phyloP scores from a whole-genome alignment of 2,797 vertebrate genomes.

The Carapus acus region DNA sequence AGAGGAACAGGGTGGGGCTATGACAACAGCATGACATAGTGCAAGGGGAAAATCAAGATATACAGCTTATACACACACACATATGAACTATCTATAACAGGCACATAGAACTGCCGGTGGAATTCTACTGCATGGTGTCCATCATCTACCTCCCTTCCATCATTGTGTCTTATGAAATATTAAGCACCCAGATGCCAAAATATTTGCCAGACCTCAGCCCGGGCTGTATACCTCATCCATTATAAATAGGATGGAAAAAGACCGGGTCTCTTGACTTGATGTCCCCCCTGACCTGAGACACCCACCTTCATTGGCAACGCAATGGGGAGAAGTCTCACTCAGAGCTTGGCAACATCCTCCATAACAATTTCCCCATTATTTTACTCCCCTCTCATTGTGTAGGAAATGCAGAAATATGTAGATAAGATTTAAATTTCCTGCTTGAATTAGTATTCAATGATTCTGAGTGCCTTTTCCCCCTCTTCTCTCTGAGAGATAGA shows the following conservation, averaged over 20 bases:
- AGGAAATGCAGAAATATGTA: slow-evolving; percentile 53
- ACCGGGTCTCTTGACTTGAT: slow-evolving; percentile 51
- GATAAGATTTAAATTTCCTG: slow-evolving; percentile 59
- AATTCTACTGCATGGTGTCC: slow-evolving; percentile 52
- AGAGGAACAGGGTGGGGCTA: slow-evolving; percentile 55
- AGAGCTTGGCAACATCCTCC: slow-evolving; percentile 34
- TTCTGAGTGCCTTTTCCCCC: slow-evolving; percentile 53
- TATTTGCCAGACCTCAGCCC: slow-evolving; percentile 63
- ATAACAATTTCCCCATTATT: slow-evolving; percentile 45
- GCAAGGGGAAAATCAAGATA: slow-evolving; percentile 53
- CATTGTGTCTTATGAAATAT: slow-evolving; percentile 65
- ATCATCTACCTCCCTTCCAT: slow-evolving; percentile 59
- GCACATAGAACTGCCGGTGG: slow-evolving; percentile 51
- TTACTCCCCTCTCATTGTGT: slow-evolving; percentile 41
- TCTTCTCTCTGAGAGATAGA: slow-evolving; percentile 53
- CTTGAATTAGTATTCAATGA: slow-evolving; percentile 66
- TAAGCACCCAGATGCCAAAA: slow-evolving; percentile 66
- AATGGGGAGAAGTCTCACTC: slow-evolving; percentile 39
- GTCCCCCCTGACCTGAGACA: slow-evolving; percentile 60
- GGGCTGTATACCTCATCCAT: slow-evolving; percentile 57
- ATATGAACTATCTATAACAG: too few species aligned
- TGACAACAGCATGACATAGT: slow-evolving; percentile 58
- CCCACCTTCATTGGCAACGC: too few species aligned
- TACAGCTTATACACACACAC: too few species aligned
- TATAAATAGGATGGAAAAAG: slow-evolving; percentile 63